Conservation (phyloP, 2,797 vertebrate species). For the Aselliscus stoliczkanus region DNA sequence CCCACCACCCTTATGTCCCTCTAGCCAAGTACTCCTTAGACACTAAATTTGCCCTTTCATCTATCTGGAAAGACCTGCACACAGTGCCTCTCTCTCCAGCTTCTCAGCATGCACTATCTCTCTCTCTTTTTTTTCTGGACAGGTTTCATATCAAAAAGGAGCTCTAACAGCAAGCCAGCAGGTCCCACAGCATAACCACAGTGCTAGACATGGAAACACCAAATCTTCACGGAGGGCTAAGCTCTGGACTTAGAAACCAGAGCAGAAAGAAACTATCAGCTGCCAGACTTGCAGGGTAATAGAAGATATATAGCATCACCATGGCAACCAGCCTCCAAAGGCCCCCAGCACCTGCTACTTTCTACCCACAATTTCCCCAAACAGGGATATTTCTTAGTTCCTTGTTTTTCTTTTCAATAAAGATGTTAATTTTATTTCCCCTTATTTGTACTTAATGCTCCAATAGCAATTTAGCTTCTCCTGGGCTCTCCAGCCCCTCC, state of each 20-base stretch:
- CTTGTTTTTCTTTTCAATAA: conserved; percentile 60
- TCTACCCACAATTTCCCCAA: conserved; percentile 52
- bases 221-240: not conserved
- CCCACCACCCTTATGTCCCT: not conserved
- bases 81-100: not conserved
- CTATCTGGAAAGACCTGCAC: not conserved
- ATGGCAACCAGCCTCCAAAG: conserved; percentile 53
- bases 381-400: conserved; percentile 56
- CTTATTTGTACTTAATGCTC: conserved; percentile 62
- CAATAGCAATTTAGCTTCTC: not conserved
- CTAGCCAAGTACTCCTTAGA: not conserved
- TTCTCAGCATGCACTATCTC: not conserved
- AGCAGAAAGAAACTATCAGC: conserved; percentile 25
- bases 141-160: not conserved
- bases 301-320: conserved; percentile 33
- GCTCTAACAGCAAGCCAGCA: not conserved
- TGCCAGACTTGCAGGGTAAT: conserved; percentile 50
- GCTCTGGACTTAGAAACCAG: conserved; percentile 10
- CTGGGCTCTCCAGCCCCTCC: not conserved
- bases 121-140: not conserved
- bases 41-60: not conserved
- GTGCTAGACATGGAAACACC: not conserved
- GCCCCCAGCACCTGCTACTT: conserved; percentile 57
- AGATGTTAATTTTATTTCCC: conserved; percentile 65
- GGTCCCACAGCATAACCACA: not conserved